These are phyloP conservation scores for Drosophila oshimai DNA, from an alignment of 1,140 invertebrate species.

Conservation along the genomic window DNA sequence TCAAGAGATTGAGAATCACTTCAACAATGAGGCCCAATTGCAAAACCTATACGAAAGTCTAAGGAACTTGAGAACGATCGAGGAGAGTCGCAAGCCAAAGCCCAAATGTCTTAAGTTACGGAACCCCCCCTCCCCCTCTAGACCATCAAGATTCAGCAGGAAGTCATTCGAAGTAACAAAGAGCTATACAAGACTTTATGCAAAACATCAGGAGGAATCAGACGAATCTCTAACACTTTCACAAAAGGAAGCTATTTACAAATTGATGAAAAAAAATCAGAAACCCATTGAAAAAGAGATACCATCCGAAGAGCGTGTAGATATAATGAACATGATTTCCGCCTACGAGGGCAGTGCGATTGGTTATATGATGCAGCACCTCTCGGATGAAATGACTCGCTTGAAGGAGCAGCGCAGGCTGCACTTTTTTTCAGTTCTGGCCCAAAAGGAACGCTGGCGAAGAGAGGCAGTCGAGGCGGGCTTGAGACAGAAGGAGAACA, in stretches of 20 bases:
- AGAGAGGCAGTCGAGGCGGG: conserved; percentile 88
- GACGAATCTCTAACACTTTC: not conserved
- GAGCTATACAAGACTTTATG: not conserved
- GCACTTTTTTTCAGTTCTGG: conserved; percentile 87
- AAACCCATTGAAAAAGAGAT: not conserved
- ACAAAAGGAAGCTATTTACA: not conserved
- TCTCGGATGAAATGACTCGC: conserved; percentile 86
- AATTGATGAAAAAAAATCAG: not conserved
- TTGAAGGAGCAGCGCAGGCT: conserved; percentile 87
- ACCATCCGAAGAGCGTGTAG: too few relatives aligned
- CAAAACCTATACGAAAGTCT: conserved; percentile 58
- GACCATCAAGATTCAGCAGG: not conserved
- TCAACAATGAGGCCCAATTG: conserved; percentile 60
- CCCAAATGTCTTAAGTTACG: conserved; percentile 38
- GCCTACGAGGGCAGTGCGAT: conserved; percentile 61
- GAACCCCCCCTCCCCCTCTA: too few relatives aligned
- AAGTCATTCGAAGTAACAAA: too few relatives aligned
- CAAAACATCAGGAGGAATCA: not conserved
- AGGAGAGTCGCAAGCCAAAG: not conserved
- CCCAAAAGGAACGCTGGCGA: conserved; percentile 86
- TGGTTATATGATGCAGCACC: conserved; percentile 69
- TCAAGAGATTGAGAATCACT: conserved; percentile 60
- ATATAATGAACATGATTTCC: conserved; percentile 44
- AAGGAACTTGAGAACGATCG: conserved; percentile 2
- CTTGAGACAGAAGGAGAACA: conserved; percentile 86